Percentiles rank a stretch among this genome's conserved stretches.
These are phyloP conservation scores for Graptemys geographica DNA, from an alignment of 2,797 vertebrate species.

Conservation along the genomic window DNA sequence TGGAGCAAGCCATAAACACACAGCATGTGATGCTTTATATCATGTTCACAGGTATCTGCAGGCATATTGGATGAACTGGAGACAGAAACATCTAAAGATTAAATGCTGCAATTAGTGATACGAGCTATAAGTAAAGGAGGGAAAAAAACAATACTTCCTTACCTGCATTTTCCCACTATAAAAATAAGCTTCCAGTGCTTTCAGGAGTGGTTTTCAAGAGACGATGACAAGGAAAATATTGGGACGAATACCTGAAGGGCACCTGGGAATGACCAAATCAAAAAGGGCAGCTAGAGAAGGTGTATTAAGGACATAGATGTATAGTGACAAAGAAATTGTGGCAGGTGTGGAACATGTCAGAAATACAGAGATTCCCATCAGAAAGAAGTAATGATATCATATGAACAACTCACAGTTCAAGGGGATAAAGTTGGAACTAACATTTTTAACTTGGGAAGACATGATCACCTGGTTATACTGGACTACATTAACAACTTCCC, in stretches of 20 bases:
- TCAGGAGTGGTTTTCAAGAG: neutral
- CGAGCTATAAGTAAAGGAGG: neutral
- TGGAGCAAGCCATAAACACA: neutral
- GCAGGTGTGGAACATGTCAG: neutral
- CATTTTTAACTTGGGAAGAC: no score
- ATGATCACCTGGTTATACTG: no score
- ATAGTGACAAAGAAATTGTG: neutral
- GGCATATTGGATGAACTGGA: neutral
- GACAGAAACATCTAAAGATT: neutral
- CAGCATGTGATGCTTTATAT: neutral
- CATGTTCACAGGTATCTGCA: neutral
- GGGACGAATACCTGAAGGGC: neutral
- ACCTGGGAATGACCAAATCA: neutral
- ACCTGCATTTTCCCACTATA: neutral
- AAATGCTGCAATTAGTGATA: neutral
- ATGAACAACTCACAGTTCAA: neutral
- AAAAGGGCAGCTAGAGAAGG: neutral
- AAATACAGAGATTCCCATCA: neutral
- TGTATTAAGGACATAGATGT: neutral
- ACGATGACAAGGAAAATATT: neutral
- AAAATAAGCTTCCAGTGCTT: neutral
- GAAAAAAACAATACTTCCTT: neutral
- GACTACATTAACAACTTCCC: no score
- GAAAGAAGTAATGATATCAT: neutral
- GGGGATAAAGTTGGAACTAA: neutral